Conservation (phyloP, 2,888 invertebrate species). For the Acleris literana region DNA sequence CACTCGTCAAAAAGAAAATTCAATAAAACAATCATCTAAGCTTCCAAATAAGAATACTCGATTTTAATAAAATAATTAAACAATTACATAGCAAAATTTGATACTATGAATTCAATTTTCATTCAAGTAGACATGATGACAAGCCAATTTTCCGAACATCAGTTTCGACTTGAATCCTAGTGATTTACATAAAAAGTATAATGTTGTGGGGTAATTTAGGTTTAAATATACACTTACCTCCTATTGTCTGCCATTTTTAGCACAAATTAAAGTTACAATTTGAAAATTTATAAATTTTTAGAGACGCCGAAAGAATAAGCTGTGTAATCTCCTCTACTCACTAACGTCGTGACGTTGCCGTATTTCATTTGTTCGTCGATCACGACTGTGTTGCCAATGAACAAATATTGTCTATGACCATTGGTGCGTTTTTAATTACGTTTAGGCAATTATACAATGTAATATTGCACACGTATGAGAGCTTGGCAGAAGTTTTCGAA, state of each 20-base stretch:
- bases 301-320: constrained; percentile 70
- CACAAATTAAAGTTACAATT: constrained; percentile 64
- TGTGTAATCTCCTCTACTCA: constrained; percentile 61
- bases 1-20: constrained; percentile 33
- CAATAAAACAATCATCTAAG: constrained; percentile 12
- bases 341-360: constrained; percentile 80
- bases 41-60: constrained; percentile 7
- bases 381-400: constrained; percentile 57
- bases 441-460: neutral
- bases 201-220: constrained; percentile 33
- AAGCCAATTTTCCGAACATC: constrained; percentile 77
- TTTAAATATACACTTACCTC: constrained; percentile 66
- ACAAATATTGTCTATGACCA: constrained; percentile 39
- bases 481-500: too few relatives aligned
- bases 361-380: constrained; percentile 82
- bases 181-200: constrained; percentile 18
- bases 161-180: constrained; percentile 48
- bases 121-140: constrained; percentile 78
- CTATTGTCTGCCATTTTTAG: constrained; percentile 83
- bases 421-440: constrained; percentile 40
- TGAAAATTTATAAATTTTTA: constrained; percentile 61
- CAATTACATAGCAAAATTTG: constrained; percentile 48
- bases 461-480: too few relatives aligned
- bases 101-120: constrained; percentile 35
- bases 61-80: constrained; percentile 10